phyloP scores from a whole-genome alignment of 2,113 vertebrate genomes.

The Dolichallabes microphthalmus region DNA sequence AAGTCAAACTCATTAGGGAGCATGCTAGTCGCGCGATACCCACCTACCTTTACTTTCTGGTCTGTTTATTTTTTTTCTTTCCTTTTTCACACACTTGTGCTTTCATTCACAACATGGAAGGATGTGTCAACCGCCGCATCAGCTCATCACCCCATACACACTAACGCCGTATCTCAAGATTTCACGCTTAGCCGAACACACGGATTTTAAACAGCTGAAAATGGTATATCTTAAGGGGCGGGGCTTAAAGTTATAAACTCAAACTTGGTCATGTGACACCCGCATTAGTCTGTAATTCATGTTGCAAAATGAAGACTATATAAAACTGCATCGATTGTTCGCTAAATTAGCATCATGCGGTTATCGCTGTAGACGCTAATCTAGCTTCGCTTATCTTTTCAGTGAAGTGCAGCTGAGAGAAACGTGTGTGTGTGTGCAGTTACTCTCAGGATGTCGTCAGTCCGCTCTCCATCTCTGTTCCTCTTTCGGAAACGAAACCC shows the following conservation, averaged over 20 bases:
- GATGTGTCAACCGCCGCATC: background rate
- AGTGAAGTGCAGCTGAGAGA: background rate
- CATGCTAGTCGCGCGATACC: background rate
- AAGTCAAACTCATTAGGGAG: background rate
- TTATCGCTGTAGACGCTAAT: background rate
- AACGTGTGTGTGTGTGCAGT: background rate
- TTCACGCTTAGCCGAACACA: background rate
- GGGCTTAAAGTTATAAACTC: background rate
- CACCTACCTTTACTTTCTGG: background rate
- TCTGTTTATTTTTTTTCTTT: background rate
- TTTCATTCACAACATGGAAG: background rate
- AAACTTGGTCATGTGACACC: background rate
- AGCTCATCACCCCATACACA: background rate
- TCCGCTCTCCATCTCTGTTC: background rate
- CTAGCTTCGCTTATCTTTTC: background rate
- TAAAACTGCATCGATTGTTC: background rate
- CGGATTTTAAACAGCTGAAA: background rate
- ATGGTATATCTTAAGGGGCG: background rate
- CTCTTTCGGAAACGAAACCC: conserved; percentile 7
- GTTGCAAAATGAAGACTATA: background rate
- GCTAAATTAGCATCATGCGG: background rate
- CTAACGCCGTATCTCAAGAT: background rate
- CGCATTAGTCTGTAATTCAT: background rate
- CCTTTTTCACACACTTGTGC: background rate
- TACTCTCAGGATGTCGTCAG: background rate